Conservation (phyloP, 2,888 invertebrate genomes). For the Trisateles emortualis region DNA sequence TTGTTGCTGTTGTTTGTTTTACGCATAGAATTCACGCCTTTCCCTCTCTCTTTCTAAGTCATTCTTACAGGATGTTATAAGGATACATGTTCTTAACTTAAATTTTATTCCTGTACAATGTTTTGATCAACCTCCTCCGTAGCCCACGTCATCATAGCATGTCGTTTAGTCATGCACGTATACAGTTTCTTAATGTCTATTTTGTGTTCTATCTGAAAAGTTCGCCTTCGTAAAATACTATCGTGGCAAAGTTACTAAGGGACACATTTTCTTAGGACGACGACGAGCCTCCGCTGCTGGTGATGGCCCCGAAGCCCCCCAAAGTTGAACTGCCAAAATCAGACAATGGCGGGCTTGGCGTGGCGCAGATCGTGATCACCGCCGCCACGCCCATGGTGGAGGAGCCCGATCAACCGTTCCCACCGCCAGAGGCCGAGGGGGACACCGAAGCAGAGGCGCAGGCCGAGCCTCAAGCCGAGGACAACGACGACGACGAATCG, state of each 20-base stretch:
- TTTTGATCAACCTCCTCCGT: slow-evolving; percentile 20
- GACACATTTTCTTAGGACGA: slow-evolving; percentile 44
- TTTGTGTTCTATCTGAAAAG: slow-evolving; percentile 11
- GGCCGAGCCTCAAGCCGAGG: slow-evolving; percentile 62
- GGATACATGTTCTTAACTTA: slow-evolving; percentile 5
- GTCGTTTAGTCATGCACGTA: slow-evolving; percentile 44
- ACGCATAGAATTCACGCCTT: too few species aligned
- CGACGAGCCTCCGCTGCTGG: slow-evolving; percentile 52
- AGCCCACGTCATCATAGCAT: slow-evolving; percentile 48
- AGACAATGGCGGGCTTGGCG: slow-evolving; percentile 90
- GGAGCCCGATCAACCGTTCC: slow-evolving; percentile 93
- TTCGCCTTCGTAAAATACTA: background rate
- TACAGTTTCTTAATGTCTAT: slow-evolving; percentile 26
- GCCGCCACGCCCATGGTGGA: slow-evolving; percentile 97
- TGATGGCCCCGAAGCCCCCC: slow-evolving; percentile 55
- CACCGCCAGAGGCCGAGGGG: slow-evolving; percentile 72
- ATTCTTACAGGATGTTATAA: slow-evolving; percentile 16
- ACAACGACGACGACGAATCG: slow-evolving; percentile 79
- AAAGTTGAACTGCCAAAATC: slow-evolving; percentile 73
- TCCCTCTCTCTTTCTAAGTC: slow-evolving; percentile 13
- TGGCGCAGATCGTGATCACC: slow-evolving; percentile 96
- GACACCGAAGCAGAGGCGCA: slow-evolving; percentile 66
- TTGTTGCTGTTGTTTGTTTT: slow-evolving; percentile 55
- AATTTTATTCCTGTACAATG: background rate
- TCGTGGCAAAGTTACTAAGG: slow-evolving; percentile 7